Conservation (phyloP, 2,113 vertebrate species). For the Phaethornis superciliosus region DNA sequence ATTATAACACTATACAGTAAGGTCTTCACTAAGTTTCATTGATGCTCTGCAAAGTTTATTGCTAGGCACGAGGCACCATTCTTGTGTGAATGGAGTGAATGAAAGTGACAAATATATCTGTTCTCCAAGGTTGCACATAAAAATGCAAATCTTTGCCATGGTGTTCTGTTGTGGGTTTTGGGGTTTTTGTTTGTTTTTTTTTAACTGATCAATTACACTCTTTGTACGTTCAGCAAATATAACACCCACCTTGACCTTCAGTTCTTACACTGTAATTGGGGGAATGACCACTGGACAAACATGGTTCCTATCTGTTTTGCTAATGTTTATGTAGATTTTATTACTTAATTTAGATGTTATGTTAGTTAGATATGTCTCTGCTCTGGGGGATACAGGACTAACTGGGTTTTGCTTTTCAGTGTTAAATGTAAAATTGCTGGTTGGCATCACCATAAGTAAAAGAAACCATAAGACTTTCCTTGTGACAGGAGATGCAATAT, state of each 20-base stretch:
- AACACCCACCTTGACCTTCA: background rate
- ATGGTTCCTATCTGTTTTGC: background rate
- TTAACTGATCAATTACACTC: background rate
- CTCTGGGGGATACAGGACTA: background rate
- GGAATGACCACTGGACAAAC: background rate
- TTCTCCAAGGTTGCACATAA: background rate
- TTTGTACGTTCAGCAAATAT: background rate
- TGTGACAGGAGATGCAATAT: background rate
- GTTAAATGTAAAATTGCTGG: background rate
- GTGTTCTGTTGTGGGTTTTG: too few species aligned
- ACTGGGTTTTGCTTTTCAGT: background rate
- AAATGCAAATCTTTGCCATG: background rate
- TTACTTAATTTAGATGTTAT: background rate
- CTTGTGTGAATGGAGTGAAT: rapidly evolving
- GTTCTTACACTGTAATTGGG: background rate
- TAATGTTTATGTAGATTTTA: background rate
- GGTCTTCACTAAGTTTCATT: background rate
- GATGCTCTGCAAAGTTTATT: background rate
- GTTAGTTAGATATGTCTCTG: background rate
- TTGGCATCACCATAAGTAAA: background rate
- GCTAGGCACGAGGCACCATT: background rate
- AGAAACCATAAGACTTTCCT: background rate
- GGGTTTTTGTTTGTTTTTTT: background rate
- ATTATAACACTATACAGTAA: background rate
- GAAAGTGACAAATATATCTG: background rate